Conservation (phyloP, 64 coral and sea anemone species). For the Hydrozoanthus tunicans region DNA sequence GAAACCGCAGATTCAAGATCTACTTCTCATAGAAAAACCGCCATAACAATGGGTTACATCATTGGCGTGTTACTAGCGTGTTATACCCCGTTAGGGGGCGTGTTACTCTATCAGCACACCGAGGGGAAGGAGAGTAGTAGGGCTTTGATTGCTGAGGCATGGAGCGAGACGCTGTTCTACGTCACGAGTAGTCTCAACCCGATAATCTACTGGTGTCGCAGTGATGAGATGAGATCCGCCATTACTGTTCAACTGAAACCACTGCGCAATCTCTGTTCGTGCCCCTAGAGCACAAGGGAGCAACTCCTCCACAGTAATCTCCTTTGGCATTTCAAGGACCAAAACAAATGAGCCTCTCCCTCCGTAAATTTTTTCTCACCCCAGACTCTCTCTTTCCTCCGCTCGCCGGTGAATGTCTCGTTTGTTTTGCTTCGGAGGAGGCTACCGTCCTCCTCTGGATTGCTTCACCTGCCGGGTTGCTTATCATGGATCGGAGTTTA, state of each 20-base stretch:
- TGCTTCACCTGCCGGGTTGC: too few relatives aligned
- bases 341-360: too few relatives aligned
- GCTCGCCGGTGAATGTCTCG: too few relatives aligned
- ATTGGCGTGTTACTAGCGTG: slow-evolving; percentile 15
- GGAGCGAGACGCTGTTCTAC: slow-evolving; percentile 47
- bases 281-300: not conserved
- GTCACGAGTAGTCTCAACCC: slow-evolving; percentile 47
- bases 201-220: slow-evolving; percentile 23
- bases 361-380: too few relatives aligned
- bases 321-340: too few relatives aligned
- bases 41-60: slow-evolving; percentile 54
- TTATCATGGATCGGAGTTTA: too few relatives aligned
- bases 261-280: not conserved
- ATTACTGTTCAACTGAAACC: not conserved
- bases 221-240: slow-evolving; percentile 17
- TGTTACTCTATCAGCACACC: slow-evolving; percentile 15
- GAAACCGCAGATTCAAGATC: not conserved
- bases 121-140: not conserved
- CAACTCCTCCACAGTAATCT: too few relatives aligned
- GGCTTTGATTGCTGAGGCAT: slow-evolving; percentile 23
- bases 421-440: too few relatives aligned
- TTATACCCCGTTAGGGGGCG: slow-evolving; percentile 12
- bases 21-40: not conserved
- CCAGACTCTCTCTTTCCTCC: too few relatives aligned
- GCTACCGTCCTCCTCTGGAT: too few relatives aligned